Percentiles rank a stretch among this genome's conserved stretches.
Conservation (phyloP, 2,113 vertebrate genomes). For the Ciconia stormi region DNA sequence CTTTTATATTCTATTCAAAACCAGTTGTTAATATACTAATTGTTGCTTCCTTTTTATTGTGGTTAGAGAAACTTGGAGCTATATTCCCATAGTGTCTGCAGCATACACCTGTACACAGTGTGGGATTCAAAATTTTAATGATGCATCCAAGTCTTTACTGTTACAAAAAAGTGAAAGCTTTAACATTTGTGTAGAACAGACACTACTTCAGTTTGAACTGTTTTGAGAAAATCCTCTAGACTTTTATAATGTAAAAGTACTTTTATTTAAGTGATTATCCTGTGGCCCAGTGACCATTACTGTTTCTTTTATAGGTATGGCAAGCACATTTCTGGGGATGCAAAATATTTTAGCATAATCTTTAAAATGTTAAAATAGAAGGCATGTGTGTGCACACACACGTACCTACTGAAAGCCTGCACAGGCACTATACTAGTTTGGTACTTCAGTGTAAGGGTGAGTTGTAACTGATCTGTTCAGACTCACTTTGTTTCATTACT, state of each 20-base stretch:
- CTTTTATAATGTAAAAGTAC: not conserved
- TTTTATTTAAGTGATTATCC: not conserved
- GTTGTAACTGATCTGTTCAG: not conserved
- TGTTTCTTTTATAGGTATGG: not conserved
- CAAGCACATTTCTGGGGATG: not conserved
- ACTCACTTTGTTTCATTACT: not conserved
- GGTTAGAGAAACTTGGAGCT: not conserved
- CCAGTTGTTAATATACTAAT: not conserved
- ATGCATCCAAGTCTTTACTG: not conserved
- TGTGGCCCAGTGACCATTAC: not conserved
- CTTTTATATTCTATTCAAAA: not conserved
- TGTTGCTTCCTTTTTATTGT: not conserved
- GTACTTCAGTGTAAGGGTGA: not conserved
- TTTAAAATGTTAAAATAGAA: not conserved
- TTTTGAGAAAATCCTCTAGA: not conserved
- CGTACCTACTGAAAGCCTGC: not conserved
- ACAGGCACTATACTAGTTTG: not conserved
- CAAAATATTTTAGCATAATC: not conserved
- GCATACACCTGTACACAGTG: accelerated
- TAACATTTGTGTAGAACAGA: not conserved
- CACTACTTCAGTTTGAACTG: not conserved
- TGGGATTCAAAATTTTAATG: not conserved
- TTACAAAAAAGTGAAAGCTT: not conserved
- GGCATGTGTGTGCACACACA: not conserved
- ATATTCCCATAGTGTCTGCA: not conserved